A percentile compares a stretch with the other conserved stretches of the same genome.
Evolutionary conservation across 2,113 vertebrate genomes (phyloP).

Genomic region (Trichechus manatus): DNA sequence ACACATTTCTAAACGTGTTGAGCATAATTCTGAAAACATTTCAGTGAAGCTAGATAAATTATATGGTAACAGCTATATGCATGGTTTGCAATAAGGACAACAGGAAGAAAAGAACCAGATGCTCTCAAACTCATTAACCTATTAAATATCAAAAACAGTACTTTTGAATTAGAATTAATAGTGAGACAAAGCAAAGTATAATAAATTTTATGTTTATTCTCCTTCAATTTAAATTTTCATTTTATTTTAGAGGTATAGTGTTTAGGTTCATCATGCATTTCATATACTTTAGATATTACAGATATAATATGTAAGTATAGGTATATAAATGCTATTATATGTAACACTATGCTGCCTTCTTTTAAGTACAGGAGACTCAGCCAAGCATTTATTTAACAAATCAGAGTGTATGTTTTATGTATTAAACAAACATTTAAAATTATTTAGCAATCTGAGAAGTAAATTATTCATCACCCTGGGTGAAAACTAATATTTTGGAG

Average conservation of each 20-base stretch:
- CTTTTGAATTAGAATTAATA: slow-evolving; percentile 21
- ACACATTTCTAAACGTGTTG: neutral
- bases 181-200: slow-evolving; percentile 2
- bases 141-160: neutral
- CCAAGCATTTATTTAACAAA: slow-evolving; percentile 51
- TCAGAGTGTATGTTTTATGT: neutral
- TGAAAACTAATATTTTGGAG: slow-evolving; percentile 42
- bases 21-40: slow-evolving; percentile 5
- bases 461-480: neutral
- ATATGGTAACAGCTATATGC: neutral
- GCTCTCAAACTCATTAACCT: too few species aligned
- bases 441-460: slow-evolving; percentile 36
- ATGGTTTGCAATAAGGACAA: neutral
- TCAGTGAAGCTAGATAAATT: neutral
- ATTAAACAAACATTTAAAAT: slow-evolving; percentile 41
- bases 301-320: neutral
- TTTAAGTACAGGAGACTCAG: neutral
- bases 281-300: neutral
- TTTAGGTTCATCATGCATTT: neutral
- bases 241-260: neutral
- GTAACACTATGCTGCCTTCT: neutral
- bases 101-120: neutral
- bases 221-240: slow-evolving; percentile 2
- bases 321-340: neutral
- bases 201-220: slow-evolving; percentile 7